phyloP scores from a whole-genome alignment of 2,888 invertebrate species.

The Pollenia angustigena region DNA sequence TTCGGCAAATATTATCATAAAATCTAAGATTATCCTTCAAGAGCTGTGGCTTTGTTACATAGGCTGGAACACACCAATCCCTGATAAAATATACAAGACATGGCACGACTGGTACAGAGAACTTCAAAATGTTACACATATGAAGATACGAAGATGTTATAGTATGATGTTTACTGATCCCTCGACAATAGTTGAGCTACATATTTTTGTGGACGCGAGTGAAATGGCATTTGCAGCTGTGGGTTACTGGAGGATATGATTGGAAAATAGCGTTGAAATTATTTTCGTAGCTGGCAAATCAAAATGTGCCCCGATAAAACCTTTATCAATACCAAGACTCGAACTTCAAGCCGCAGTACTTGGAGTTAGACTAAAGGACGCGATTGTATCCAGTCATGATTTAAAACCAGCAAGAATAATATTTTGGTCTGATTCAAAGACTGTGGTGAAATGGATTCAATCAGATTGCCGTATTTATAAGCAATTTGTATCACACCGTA shows the following conservation, averaged over 20 bases:
- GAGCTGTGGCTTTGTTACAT: conserved; percentile 31
- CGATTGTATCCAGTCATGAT: too few species aligned
- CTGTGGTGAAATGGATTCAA: conserved; percentile 10
- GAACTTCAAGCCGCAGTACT: too few species aligned
- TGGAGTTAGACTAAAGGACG: too few species aligned
- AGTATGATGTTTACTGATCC: not conserved
- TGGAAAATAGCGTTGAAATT: too few species aligned
- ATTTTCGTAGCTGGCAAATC: too few species aligned
- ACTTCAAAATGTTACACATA: not conserved
- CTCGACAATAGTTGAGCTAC: not conserved
- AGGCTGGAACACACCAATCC: conserved; percentile 30
- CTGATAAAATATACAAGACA: conserved; percentile 16
- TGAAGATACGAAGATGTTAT: conserved; percentile 49
- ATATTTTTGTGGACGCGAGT: conserved; percentile 10
- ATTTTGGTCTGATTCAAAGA: not conserved
- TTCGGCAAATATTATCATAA: conserved; percentile 45
- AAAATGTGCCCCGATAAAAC: too few species aligned
- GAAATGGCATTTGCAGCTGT: too few species aligned
- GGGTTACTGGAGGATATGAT: too few species aligned
- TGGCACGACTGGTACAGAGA: conserved; percentile 48
- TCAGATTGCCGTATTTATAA: conserved; percentile 40
- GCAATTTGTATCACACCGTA: conserved; percentile 34
- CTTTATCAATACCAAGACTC: too few species aligned
- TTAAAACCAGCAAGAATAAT: too few species aligned
- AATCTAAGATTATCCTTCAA: conserved; percentile 35